Percentiles rank a stretch among this genome's conserved stretches.
phyloP scores from a whole-genome alignment of 2,888 invertebrate genomes.

The Zaprionus lineosus region DNA sequence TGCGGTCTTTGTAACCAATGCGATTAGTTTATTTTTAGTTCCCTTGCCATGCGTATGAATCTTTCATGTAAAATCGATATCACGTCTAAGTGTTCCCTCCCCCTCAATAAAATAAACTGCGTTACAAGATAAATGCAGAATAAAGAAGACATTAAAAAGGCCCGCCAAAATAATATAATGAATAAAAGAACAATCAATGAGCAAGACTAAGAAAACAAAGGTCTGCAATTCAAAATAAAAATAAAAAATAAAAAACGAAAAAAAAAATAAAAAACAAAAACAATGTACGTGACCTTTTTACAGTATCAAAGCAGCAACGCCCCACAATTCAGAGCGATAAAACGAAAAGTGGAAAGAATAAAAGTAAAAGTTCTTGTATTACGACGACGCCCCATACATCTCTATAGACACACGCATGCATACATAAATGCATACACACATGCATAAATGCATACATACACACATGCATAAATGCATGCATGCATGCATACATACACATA shows the following conservation, averaged over 20 bases:
- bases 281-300: slow-evolving; percentile 35
- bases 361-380: slow-evolving; percentile 27
- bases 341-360: slow-evolving; percentile 37
- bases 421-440: no score
- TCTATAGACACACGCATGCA: no score
- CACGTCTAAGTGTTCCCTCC: no score
- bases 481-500: no score
- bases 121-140: not conserved
- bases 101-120: not conserved
- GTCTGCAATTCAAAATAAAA: not conserved
- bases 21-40: no score
- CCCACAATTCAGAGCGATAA: slow-evolving; percentile 20
- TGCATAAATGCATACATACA: no score
- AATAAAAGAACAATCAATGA: slow-evolving; percentile 19
- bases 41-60: no score
- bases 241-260: slow-evolving; percentile 14
- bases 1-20: no score
- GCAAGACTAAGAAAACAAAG: slow-evolving; percentile 8
- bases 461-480: no score
- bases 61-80: no score
- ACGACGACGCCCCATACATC: slow-evolving; percentile 17
- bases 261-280: slow-evolving; percentile 10
- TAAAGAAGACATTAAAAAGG: slow-evolving; percentile 2
- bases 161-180: slow-evolving; percentile 21
- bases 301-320: slow-evolving; percentile 23